These are phyloP conservation scores for Rotaria macrura DNA, from an alignment of 2,888 invertebrate species.

Conservation along the genomic window DNA sequence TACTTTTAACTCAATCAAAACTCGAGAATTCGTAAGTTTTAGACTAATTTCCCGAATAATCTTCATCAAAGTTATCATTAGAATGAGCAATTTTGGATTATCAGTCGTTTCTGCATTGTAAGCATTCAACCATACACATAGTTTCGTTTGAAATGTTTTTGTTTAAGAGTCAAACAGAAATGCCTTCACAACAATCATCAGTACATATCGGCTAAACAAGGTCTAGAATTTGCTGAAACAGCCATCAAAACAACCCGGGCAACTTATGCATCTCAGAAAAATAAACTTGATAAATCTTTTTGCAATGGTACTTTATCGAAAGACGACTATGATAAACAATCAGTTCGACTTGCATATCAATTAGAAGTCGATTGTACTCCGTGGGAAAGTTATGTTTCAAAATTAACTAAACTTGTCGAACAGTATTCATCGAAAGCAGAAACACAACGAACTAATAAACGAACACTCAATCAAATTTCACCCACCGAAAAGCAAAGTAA, in stretches of 20 bases:
- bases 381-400: neutral
- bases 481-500: neutral
- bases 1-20: neutral
- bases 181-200: neutral
- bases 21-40: neutral
- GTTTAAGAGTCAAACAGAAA: neutral
- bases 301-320: neutral
- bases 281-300: neutral
- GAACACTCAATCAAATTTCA: neutral
- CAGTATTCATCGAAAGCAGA: neutral
- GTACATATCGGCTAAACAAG: neutral
- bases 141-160: neutral
- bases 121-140: neutral
- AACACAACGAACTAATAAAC: neutral
- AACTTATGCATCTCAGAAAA: neutral
- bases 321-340: neutral
- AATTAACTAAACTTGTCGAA: neutral
- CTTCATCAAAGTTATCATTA: neutral
- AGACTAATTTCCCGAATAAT: neutral
- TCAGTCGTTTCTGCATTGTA: neutral
- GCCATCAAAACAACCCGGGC: neutral
- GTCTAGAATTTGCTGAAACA: neutral
- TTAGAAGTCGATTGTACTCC: neutral
- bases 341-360: neutral
- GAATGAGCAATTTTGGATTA: neutral